Evolutionary conservation across 2,113 vertebrate genomes (phyloP), one percentile per base, ranked within the genome.

Genomic region (Crotophaga sulcirostris): DNA sequence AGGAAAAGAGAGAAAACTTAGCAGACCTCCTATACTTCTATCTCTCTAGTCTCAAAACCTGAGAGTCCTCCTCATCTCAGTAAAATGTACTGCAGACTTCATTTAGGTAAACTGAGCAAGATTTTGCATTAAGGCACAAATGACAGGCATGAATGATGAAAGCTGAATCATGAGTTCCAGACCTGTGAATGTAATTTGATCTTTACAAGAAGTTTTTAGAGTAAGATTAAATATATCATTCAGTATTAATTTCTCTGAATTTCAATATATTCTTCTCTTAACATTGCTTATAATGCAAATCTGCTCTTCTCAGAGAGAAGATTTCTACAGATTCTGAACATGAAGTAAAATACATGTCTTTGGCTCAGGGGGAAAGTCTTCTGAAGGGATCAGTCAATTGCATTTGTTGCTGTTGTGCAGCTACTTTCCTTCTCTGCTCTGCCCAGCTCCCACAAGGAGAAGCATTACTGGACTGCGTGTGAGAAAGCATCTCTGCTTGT

Each of bases 391-490:
- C 38, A 26, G 15, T 59, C 29, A 69, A 0, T 47, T 6, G 0
- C 0, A 1, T 66, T 66, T 73, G 15, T 58, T 77, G 45, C 13
- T 54, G 20, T 38, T 69, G 15, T 68, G 26, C 49, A 84, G 59
- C n/a, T 93, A 34, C 34, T 36, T 80, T 40, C 14, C 44, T 96
- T 9, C 13, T 47, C 17, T 86, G 40, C 62, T 69, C 16, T 86
- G 44, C 59, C 36, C 11, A 12, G 7, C 58, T 69, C n/a, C 0
- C 0, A 31, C 0, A 2, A 79, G 13, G 16, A 52, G 13, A 67
- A 31, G 36, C 45, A 77, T 7, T 15, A 40, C 10, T 18, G 44
- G 38, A 14, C 13, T n/a, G 31, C 9, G 6, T 55, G 6, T 63
- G 63, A 84, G 72, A 75, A 86, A 38, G 5, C 26, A 20, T 56